Conservation (phyloP, 2,113 vertebrate genomes). For the Serinus canaria region DNA sequence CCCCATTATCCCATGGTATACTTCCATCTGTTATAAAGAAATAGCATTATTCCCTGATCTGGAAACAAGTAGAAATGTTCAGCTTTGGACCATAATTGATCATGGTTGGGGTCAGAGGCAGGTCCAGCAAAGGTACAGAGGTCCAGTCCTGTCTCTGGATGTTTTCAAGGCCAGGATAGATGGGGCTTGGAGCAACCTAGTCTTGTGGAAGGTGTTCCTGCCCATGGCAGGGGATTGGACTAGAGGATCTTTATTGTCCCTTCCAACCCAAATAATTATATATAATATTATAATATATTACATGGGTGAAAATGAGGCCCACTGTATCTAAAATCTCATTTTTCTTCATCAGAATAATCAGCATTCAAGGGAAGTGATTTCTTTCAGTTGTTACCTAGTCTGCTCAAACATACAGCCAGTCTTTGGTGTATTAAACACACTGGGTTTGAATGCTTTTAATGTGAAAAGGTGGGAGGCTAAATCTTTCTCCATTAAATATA, state of each 20-base stretch:
- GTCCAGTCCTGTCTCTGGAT: background rate
- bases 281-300: background rate
- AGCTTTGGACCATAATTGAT: background rate
- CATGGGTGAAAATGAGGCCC: background rate
- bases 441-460: background rate
- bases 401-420: background rate
- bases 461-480: background rate
- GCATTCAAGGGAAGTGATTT: background rate
- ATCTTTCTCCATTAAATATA: background rate
- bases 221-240: background rate
- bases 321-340: background rate
- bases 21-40: background rate
- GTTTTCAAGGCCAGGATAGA: background rate
- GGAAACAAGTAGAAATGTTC: background rate
- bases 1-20: background rate
- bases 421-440: background rate
- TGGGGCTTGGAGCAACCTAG: background rate
- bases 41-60: background rate
- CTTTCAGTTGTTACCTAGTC: background rate
- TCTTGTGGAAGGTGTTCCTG: background rate
- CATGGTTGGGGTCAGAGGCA: background rate
- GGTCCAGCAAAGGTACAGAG: background rate
- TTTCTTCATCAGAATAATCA: background rate
- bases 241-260: background rate
- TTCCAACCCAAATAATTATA: background rate